These are phyloP conservation scores for Tachystola acroxantha DNA, from an alignment of 2,888 invertebrate species.

Conservation along the genomic window DNA sequence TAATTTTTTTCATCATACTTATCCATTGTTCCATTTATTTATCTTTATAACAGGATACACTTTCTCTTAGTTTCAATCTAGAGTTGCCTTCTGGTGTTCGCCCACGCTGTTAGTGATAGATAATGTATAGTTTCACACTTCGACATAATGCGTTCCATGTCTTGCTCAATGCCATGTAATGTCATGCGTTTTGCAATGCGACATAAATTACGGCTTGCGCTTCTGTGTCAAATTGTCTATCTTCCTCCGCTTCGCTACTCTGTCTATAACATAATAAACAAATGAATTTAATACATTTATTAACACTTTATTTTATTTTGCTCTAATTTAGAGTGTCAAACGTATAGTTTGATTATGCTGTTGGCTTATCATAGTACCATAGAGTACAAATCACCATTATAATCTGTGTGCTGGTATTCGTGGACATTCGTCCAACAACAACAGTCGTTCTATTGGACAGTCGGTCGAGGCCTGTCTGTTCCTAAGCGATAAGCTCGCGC, in stretches of 20 bases:
- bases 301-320: no score
- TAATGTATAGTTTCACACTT: background rate
- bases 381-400: slow-evolving; percentile 8
- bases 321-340: no score
- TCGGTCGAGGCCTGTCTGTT: slow-evolving; percentile 8
- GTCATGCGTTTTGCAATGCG: slow-evolving; percentile 3
- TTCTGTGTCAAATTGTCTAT: slow-evolving; percentile 1
- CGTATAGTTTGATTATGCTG: no score
- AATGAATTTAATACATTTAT: no score
- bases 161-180: slow-evolving; percentile 13
- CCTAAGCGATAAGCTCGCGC: slow-evolving; percentile 14
- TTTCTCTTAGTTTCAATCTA: no score
- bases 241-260: background rate
- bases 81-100: no score
- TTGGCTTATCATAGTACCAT: no score
- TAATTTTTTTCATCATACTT: slow-evolving; percentile 21
- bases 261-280: background rate
- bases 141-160: slow-evolving; percentile 9
- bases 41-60: background rate
- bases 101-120: background rate
- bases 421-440: slow-evolving; percentile 15
- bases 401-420: slow-evolving; percentile 14
- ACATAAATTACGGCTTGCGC: background rate
- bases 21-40: background rate
- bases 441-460: slow-evolving; percentile 12